A percentile compares a stretch with the other conserved stretches of the same genome.
These are phyloP conservation scores for Illadopsis cleaveri DNA, from an alignment of 2,113 vertebrate genomes.

Conservation along the genomic window DNA sequence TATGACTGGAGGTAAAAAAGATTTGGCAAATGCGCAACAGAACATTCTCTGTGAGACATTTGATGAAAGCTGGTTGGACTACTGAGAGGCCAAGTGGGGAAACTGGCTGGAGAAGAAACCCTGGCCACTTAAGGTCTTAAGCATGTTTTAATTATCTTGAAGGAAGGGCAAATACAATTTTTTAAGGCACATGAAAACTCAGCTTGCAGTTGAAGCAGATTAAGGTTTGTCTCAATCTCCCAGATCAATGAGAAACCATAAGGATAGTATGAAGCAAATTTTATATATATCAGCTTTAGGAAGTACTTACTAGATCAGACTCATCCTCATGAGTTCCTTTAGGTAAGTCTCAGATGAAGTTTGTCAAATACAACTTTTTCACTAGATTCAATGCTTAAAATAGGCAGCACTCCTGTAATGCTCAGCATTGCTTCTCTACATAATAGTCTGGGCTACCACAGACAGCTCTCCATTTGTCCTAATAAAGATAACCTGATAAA, in stretches of 20 bases:
- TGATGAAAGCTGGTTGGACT: neutral
- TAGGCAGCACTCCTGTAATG: neutral
- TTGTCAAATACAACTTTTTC: neutral
- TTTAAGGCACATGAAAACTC: neutral
- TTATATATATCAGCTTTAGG: neutral
- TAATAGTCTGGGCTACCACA: neutral
- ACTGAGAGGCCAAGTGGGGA: neutral
- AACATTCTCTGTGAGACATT: neutral
- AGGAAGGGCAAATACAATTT: neutral
- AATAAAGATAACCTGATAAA: neutral
- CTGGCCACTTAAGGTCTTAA: neutral
- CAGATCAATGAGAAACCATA: neutral
- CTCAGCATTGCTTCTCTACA: neutral
- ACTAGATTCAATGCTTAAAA: neutral
- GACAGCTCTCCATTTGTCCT: neutral
- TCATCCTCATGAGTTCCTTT: neutral
- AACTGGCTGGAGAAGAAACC: neutral
- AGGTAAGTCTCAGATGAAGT: neutral
- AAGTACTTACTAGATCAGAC: neutral
- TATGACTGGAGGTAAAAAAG: neutral
- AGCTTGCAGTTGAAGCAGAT: neutral
- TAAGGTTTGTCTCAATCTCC: neutral
- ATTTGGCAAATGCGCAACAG: neutral
- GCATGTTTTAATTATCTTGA: neutral
- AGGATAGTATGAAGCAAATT: neutral